Evolutionary conservation across 2,113 vertebrate species (phyloP), one percentile per base, ranked within the genome.

Genomic region (Thermophis baileyi): DNA sequence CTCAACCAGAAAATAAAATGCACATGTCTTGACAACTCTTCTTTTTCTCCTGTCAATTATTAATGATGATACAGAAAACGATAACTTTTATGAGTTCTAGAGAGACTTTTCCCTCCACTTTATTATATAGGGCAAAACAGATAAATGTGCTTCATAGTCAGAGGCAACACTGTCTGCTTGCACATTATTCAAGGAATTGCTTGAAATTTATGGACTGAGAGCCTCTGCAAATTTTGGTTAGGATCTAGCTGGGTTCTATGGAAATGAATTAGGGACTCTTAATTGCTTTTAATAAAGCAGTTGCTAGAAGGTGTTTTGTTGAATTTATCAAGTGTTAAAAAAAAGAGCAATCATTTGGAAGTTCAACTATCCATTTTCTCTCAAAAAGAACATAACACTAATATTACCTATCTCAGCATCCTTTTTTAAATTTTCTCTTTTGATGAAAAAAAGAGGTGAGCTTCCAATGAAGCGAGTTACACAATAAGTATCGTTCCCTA

Each of bases 171-270:
- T 85, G 30, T 44, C 94, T 93, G 22, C 27, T 87, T 57, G 27
- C 49, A n/a, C 69, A 55, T 54, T 85, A 85, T 12, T 25, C 81
- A 94, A 90, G 90, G 94, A 92, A 95, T 8, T 6, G 50, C 4
- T 0, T 0, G 63, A 18, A 27, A 87, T 16, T 40, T 90, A 4
- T 40, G 0, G 0, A n/a, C 9, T 10, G 89, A 50, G 35, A 24
- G 14, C 20, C 63, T 40, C 11, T 85, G 74, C 51, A 57, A 40
- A 46, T 55, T 35, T 85, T 85, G 30, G 25, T 86, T 91, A 85
- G 74, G 50, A 91, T 10, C 50, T n/a, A 63, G 44, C 69, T 87
- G 89, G 69, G 24, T 93, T 60, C 25, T 1, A 3, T 25, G 92
- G 69, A 89, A 94, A 18, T 74, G 60, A 91, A 24, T 30, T 6